Base-by-base conservation (phyloP, 2,113 vertebrate genomes). In the Takifugu flavidus region DNA sequence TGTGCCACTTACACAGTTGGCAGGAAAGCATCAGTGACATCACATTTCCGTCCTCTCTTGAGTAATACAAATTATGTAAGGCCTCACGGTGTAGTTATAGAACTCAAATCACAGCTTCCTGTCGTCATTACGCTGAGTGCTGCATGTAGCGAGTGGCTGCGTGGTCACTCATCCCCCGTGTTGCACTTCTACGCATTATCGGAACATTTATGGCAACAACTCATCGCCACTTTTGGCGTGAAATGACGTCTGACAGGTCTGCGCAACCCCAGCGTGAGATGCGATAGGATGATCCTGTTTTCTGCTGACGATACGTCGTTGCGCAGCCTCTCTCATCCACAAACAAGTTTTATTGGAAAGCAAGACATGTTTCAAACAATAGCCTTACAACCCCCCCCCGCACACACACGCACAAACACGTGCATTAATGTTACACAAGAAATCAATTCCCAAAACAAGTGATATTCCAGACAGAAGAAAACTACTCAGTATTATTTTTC, bases 21-120 rank as follows among this genome's bases (percentile, higher is more conserved):
- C 31, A 51, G 6, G 34, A 62, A 59, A 34, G 14, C 15, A 42
- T 25, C 0, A 7, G 11, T 76, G 56, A 66, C 4, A 56, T 70
- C 70, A 65, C 42, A 15, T 52, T 59, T 54, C 34, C 57, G 42
- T 56, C 28, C 66, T 75, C 67, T 49, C 60, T 42, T 65, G 56
- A 74, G 76, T 49, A 80, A 56, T 42, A 64, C 20, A 82, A 78
- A 67, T 80, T 31, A 87, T 56, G 70, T 56, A 77, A 86, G 75
- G 62, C 49, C 31, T 31, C 10, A 43, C n/a, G 7, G 29, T 25
- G 2, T 49, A 42, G 29, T 67, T 67, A 43, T 56, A 49, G 70
- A 67, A 73, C 46, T 56, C 27, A 57, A 68, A 49, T 65, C 49
- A 44, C 52, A 43, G 51, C 69, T 74, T n/a, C 67, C 70, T 59